phyloP scores from a whole-genome alignment of 2,888 invertebrate genomes.

The Andrena fulva region DNA sequence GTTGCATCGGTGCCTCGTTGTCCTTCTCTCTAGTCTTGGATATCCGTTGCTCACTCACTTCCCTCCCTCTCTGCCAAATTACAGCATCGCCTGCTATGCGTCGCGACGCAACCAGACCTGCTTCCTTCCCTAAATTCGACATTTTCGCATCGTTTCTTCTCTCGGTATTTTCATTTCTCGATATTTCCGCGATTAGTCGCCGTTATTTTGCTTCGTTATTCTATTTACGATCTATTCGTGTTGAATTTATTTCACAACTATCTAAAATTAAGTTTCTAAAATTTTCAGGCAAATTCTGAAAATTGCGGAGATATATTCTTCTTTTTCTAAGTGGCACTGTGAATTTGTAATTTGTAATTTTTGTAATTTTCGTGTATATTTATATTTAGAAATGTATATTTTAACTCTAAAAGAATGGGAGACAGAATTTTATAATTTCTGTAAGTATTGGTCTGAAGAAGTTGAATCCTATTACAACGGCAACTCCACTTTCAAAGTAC shows the following conservation, averaged over 20 bases:
- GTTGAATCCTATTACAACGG: too few relatives aligned
- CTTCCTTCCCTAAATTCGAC: background rate
- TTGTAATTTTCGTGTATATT: too few relatives aligned
- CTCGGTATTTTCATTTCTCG: background rate
- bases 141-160: background rate
- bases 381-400: too few relatives aligned
- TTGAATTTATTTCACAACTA: too few relatives aligned
- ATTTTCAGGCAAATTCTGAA: too few relatives aligned
- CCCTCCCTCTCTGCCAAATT: slow-evolving; percentile 23
- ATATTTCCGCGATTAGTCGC: background rate
- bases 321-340: background rate
- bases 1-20: slow-evolving; percentile 70
- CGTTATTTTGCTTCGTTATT: background rate
- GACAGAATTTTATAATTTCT: too few relatives aligned
- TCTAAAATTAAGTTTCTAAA: too few relatives aligned
- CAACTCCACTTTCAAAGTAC: too few relatives aligned
- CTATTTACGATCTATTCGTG: too few relatives aligned
- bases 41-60: slow-evolving; percentile 48
- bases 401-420: too few relatives aligned
- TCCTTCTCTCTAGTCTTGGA: slow-evolving; percentile 61
- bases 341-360: background rate
- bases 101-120: background rate
- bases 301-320: too few relatives aligned
- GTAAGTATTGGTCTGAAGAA: too few relatives aligned
- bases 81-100: slow-evolving; percentile 31